Conservation (phyloP, 2,888 invertebrate genomes). For the Drosophila borborema region DNA sequence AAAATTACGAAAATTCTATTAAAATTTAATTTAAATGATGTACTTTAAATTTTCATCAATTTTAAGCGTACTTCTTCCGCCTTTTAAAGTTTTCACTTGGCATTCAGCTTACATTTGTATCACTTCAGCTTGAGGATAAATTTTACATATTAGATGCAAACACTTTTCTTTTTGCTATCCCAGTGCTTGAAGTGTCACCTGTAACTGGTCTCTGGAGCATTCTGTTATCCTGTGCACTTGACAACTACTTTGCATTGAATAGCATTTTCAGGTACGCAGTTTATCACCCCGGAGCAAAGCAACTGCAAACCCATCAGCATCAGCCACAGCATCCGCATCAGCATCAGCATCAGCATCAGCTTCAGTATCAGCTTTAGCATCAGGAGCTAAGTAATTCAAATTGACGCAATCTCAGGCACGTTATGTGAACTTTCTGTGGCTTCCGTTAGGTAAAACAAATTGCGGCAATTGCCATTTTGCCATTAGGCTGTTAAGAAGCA, state of each 20-base stretch:
- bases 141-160: slow-evolving; percentile 3
- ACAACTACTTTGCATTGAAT: slow-evolving; percentile 59
- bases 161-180: not conserved
- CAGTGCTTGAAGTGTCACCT: slow-evolving; percentile 21
- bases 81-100: not conserved
- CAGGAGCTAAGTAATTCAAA: slow-evolving; percentile 58
- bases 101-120: not conserved
- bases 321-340: not conserved
- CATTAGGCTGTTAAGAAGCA: slow-evolving; percentile 22
- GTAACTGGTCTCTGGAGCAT: slow-evolving; percentile 27
- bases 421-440: slow-evolving; percentile 56
- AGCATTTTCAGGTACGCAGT: slow-evolving; percentile 56
- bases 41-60: not conserved
- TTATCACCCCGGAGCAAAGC: slow-evolving; percentile 36
- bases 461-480: slow-evolving; percentile 68
- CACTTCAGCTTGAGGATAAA: not conserved
- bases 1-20: not conserved
- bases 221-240: slow-evolving; percentile 50
- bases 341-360: slow-evolving; percentile 2
- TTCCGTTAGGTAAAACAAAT: slow-evolving; percentile 68
- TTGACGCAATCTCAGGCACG: slow-evolving; percentile 59
- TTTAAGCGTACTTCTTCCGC: not conserved
- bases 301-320: slow-evolving; percentile 7
- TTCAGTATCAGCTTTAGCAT: not conserved
- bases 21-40: not conserved